phyloP scores from a whole-genome alignment of 2,113 vertebrate species.

The Corydoras sp. region DNA sequence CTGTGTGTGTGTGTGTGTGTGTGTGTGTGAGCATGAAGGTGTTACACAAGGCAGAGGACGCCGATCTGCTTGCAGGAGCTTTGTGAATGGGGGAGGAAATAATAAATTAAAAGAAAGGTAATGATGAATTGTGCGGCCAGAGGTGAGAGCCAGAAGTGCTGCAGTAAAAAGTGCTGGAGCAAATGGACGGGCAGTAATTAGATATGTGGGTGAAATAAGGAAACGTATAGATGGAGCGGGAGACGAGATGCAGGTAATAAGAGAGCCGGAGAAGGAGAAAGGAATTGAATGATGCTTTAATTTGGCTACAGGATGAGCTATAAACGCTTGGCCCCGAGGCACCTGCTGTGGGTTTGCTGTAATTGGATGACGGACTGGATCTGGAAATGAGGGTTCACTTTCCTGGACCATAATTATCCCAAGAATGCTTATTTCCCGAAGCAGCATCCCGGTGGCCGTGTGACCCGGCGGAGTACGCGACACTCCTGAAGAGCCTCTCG shows the following conservation, averaged over 20 bases:
- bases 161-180: too few species aligned
- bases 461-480: too few species aligned
- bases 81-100: not conserved
- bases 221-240: too few species aligned
- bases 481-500: too few species aligned
- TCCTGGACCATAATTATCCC: slow-evolving; percentile 28
- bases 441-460: not conserved
- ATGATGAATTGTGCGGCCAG: too few species aligned
- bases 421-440: slow-evolving; percentile 20
- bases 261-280: not conserved
- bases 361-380: slow-evolving; percentile 29
- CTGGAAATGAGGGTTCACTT: slow-evolving; percentile 9
- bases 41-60: not conserved
- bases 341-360: slow-evolving; percentile 6
- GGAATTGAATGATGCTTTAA: slow-evolving; percentile 27
- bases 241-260: not conserved
- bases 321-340: slow-evolving; percentile 21
- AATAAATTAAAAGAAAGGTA: too few species aligned
- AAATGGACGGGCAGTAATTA: not conserved
- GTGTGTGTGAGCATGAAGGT: not conserved
- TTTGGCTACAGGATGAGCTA: slow-evolving; percentile 22
- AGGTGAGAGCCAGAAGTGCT: too few species aligned
- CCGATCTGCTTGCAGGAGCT: not conserved
- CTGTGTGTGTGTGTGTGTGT: not conserved
- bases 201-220: not conserved